Conservation (phyloP, 2,113 vertebrate species). For the Gavialis gangeticus region DNA sequence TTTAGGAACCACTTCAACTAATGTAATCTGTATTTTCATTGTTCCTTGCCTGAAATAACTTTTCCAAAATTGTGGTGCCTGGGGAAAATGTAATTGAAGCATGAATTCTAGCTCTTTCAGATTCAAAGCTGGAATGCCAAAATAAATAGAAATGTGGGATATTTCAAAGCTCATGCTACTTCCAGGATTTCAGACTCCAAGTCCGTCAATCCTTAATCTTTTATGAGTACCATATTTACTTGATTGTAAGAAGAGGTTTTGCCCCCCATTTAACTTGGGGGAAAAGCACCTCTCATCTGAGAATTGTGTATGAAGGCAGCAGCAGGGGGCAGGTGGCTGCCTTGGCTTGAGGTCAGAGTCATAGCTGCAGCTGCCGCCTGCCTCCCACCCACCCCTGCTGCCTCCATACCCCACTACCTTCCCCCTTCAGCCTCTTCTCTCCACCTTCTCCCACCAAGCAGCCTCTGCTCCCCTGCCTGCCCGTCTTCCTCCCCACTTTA, state of each 20-base stretch:
- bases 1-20: slow-evolving; percentile 59
- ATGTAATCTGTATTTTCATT: slow-evolving; percentile 56
- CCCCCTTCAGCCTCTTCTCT: too few species aligned
- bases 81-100: slow-evolving; percentile 58
- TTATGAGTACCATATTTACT: slow-evolving; percentile 37
- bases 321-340: too few species aligned
- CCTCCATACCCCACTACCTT: too few species aligned
- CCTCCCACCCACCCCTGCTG: too few species aligned
- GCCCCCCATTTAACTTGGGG: too few species aligned
- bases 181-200: slow-evolving; percentile 49
- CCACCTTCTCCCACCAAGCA: too few species aligned
- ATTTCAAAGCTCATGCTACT: slow-evolving; percentile 51
- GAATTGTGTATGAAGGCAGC: too few species aligned
- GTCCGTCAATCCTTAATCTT: slow-evolving; percentile 2
- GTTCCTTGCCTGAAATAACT: neutral
- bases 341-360: too few species aligned
- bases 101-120: slow-evolving; percentile 50
- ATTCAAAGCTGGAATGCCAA: slow-evolving; percentile 60
- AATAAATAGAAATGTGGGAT: slow-evolving; percentile 62
- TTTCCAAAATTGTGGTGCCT: slow-evolving; percentile 21
- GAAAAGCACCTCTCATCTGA: too few species aligned
- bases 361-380: too few species aligned
- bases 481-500: too few species aligned
- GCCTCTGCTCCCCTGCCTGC: too few species aligned
- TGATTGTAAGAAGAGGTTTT: neutral